Evolutionary conservation across 2,888 invertebrate species (phyloP).

Genomic region (Notodonta dromedarius): DNA sequence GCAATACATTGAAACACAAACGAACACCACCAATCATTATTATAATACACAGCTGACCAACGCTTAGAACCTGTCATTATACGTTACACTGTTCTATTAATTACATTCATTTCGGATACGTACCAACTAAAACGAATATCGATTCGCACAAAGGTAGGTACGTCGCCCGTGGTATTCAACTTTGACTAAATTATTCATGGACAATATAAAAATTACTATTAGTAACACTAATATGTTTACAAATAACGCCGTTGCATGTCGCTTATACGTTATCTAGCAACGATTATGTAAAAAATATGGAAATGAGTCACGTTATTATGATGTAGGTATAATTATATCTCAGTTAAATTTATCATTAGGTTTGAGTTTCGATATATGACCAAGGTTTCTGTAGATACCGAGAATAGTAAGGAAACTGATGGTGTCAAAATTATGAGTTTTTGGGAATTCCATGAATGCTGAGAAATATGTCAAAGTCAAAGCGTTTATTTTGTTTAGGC

Average conservation of each 20-base stretch:
- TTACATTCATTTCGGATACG: neutral
- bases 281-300: slow-evolving; percentile 4
- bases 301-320: neutral
- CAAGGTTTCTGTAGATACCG: too few species aligned
- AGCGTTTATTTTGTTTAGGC: too few species aligned
- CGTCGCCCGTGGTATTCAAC: neutral
- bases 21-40: neutral
- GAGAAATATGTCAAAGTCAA: too few species aligned
- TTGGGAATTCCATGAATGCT: too few species aligned
- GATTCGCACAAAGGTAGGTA: neutral
- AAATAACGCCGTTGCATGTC: neutral
- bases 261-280: neutral
- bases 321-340: neutral
- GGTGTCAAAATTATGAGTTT: too few species aligned
- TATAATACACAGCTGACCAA: neutral
- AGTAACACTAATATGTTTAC: slow-evolving; percentile 11
- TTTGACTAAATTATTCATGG: slow-evolving; percentile 9
- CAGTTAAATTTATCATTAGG: too few species aligned
- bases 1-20: neutral
- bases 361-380: too few species aligned
- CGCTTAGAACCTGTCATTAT: neutral
- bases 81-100: neutral
- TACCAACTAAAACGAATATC: neutral
- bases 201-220: slow-evolving; percentile 20
- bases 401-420: too few species aligned